Evolutionary conservation across 2,113 vertebrate genomes (phyloP).

Genomic region (Microcebus lehilahytsara): DNA sequence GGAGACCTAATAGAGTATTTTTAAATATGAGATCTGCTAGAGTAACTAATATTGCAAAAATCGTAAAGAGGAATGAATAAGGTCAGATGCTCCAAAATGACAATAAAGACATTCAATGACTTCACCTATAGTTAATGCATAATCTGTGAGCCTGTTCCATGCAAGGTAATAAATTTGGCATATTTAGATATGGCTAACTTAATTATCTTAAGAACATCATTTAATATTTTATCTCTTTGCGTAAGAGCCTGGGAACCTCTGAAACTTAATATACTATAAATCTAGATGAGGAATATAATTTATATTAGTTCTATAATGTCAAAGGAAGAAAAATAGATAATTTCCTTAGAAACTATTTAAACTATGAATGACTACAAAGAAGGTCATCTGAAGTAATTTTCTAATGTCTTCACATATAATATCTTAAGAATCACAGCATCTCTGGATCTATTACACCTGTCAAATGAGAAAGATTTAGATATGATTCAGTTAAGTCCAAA

Average conservation of each 20-base stretch:
- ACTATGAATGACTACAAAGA: slow-evolving; percentile 49
- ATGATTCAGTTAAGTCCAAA: slow-evolving; percentile 7
- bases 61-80: slow-evolving; percentile 4
- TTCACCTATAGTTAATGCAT: slow-evolving; percentile 44
- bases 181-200: slow-evolving; percentile 63
- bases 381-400: slow-evolving; percentile 26
- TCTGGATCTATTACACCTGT: not conserved
- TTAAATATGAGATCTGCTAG: slow-evolving; percentile 51
- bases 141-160: slow-evolving; percentile 14
- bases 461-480: slow-evolving; percentile 20
- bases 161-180: slow-evolving; percentile 48
- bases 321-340: slow-evolving; percentile 52
- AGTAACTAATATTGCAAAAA: not conserved
- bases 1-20: not conserved
- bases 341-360: slow-evolving; percentile 58
- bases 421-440: slow-evolving; percentile 31
- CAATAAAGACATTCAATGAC: slow-evolving; percentile 40
- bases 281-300: slow-evolving; percentile 65
- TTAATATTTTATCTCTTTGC: slow-evolving; percentile 69
- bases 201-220: slow-evolving; percentile 70
- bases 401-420: not conserved
- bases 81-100: slow-evolving; percentile 15
- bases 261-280: slow-evolving; percentile 63
- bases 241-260: slow-evolving; percentile 45
- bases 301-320: slow-evolving; percentile 56